Conservation (phyloP, 2,888 invertebrate species). For the Atethmia centrago region DNA sequence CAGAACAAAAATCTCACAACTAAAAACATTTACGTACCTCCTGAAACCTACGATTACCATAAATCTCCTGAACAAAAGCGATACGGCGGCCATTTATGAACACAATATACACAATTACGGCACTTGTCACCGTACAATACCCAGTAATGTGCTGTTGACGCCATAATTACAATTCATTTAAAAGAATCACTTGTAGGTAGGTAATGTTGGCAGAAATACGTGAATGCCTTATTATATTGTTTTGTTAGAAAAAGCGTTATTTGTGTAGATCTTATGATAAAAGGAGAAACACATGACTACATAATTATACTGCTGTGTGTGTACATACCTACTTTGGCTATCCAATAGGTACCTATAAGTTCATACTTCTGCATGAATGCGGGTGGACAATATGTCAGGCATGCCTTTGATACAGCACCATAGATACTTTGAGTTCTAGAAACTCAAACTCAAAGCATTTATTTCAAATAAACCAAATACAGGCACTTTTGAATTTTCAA, state of each 20-base stretch:
- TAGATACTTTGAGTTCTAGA: too few relatives aligned
- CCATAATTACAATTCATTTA: slow-evolving; percentile 27
- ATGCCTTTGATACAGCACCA: not conserved
- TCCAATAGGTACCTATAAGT: not conserved
- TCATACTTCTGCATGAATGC: not conserved
- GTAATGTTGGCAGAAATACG: not conserved
- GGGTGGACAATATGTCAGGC: not conserved
- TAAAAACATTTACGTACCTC: slow-evolving; percentile 7
- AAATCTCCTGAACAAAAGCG: slow-evolving; percentile 25
- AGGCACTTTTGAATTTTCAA: too few relatives aligned
- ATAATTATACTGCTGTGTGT: too few relatives aligned
- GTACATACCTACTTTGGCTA: not conserved
- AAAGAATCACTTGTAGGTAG: slow-evolving; percentile 5
- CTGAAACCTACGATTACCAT: slow-evolving; percentile 26
- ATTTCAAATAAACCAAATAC: too few relatives aligned
- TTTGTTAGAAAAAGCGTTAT: not conserved
- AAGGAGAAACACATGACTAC: not conserved
- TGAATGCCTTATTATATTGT: slow-evolving; percentile 15
- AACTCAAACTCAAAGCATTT: too few relatives aligned
- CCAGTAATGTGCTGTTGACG: slow-evolving; percentile 23
- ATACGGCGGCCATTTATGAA: slow-evolving; percentile 17
- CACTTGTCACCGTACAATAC: slow-evolving; percentile 30
- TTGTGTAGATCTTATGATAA: slow-evolving; percentile 3
- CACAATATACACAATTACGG: slow-evolving; percentile 19
- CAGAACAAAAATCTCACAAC: not conserved